These are phyloP conservation scores for Triplophysa yarkandensis DNA, from an alignment of 2,797 vertebrate species.

Conservation along the genomic window DNA sequence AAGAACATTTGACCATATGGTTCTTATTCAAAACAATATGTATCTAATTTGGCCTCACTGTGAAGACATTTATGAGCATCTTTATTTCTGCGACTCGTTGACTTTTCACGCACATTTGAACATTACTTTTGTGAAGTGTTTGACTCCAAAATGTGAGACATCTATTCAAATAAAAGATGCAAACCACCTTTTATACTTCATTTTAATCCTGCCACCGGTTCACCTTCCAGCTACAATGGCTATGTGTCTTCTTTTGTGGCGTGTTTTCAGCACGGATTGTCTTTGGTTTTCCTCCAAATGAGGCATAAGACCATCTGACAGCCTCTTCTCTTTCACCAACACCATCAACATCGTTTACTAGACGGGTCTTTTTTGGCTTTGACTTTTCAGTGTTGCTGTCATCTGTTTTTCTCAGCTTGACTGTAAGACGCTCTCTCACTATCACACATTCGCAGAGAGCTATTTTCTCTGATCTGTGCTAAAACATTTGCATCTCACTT, in stretches of 20 bases:
- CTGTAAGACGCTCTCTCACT: conserved; percentile 42
- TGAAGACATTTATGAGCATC: too few species aligned
- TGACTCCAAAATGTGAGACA: not conserved
- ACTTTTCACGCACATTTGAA: not conserved
- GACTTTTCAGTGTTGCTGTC: conserved; percentile 43
- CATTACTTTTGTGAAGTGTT: not conserved
- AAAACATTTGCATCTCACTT: conserved; percentile 32
- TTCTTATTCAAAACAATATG: too few species aligned
- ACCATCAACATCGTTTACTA: conserved; percentile 31
- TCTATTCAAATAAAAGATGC: not conserved
- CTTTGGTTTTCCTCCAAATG: conserved; percentile 31
- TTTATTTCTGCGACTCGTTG: not conserved
- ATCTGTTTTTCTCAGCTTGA: conserved; percentile 30
- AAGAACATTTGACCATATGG: too few species aligned
- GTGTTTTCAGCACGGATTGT: conserved; percentile 27
- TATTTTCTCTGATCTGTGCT: conserved; percentile 31
- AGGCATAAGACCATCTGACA: conserved; percentile 26
- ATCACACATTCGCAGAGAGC: conserved; percentile 42
- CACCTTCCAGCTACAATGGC: not conserved
- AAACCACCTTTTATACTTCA: not conserved
- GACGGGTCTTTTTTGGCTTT: conserved; percentile 29
- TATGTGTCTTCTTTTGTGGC: conserved; percentile 7
- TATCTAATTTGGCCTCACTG: too few species aligned
- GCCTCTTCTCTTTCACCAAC: conserved; percentile 32
- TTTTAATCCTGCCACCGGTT: not conserved